Conservation (phyloP, 2,113 vertebrate species). For the Gadus macrocephalus region DNA sequence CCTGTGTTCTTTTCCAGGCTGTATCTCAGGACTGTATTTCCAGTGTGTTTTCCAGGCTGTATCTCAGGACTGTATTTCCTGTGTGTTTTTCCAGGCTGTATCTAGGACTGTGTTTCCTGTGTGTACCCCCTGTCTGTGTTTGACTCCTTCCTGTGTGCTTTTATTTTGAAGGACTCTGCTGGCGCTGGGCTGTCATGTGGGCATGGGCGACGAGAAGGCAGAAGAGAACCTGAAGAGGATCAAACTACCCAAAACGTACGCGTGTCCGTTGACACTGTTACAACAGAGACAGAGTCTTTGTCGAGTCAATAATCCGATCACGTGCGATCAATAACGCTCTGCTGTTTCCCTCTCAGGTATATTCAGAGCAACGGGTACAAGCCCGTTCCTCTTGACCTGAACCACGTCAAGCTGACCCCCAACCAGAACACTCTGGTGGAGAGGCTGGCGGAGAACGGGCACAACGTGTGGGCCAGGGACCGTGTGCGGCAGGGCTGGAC, state of each 20-base stretch:
- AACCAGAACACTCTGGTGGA: constrained; percentile 89
- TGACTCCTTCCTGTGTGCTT: constrained; percentile 20
- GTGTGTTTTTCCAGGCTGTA: neutral
- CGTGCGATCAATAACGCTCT: neutral
- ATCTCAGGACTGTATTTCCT: no score
- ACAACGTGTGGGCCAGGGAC: constrained; percentile 91
- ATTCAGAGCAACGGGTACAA: constrained; percentile 87
- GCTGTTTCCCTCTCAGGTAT: constrained; percentile 63
- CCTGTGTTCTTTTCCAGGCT: neutral
- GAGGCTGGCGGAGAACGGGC: constrained; percentile 86
- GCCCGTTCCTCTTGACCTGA: constrained; percentile 84
- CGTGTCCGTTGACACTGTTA: neutral
- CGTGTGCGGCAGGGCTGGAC: constrained; percentile 88
- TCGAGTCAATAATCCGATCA: no score
- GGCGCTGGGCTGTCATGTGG: constrained; percentile 89
- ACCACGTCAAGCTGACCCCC: constrained; percentile 83
- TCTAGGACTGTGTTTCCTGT: neutral
- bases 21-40: neutral
- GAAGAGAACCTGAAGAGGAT: constrained; percentile 89
- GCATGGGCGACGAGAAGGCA: constrained; percentile 91
- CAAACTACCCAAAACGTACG: constrained; percentile 89
- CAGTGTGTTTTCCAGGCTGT: neutral
- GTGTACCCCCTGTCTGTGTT: neutral
- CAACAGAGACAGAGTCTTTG: no score
- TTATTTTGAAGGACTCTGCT: constrained; percentile 76